These are phyloP conservation scores for Taeniopygia guttata DNA, from an alignment of 2,797 vertebrate genomes.

Conservation along the genomic window DNA sequence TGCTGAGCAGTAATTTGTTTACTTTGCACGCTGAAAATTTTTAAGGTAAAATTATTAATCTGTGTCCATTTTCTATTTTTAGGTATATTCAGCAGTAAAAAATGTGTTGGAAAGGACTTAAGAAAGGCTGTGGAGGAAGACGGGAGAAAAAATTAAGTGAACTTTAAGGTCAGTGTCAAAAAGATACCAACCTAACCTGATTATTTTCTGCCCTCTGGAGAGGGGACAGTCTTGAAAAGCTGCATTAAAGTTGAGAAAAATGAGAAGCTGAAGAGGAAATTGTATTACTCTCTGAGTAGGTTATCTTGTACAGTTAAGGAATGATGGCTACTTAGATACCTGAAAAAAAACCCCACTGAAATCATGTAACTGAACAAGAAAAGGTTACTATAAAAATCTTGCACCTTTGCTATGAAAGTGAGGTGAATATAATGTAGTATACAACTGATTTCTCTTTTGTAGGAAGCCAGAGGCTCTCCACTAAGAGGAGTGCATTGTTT, in stretches of 20 bases:
- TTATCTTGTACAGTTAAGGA: slow-evolving; percentile 63
- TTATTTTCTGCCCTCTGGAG: slow-evolving; percentile 65
- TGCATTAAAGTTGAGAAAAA: slow-evolving; percentile 69
- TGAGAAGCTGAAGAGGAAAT: slow-evolving; percentile 72
- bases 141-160: slow-evolving; percentile 23
- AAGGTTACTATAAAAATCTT: background rate
- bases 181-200: slow-evolving; percentile 52
- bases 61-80: slow-evolving; percentile 35
- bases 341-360: background rate
- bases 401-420: background rate
- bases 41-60: slow-evolving; percentile 55
- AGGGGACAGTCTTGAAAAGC: slow-evolving; percentile 49
- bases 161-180: slow-evolving; percentile 31
- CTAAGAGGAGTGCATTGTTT: background rate
- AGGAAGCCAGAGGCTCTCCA: background rate
- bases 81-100: slow-evolving; percentile 45
- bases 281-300: slow-evolving; percentile 63
- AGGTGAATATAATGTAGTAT: slow-evolving; percentile 24
- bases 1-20: slow-evolving; percentile 9
- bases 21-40: slow-evolving; percentile 42
- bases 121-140: background rate
- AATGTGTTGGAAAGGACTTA: slow-evolving; percentile 34
- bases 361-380: background rate
- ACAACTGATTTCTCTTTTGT: slow-evolving; percentile 16
- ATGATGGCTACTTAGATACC: slow-evolving; percentile 5